A percentile compares a stretch with the other conserved stretches of the same genome.
These are phyloP conservation scores for Limnodromus scolopaceus DNA, from an alignment of 2,797 vertebrate genomes.

Conservation along the genomic window DNA sequence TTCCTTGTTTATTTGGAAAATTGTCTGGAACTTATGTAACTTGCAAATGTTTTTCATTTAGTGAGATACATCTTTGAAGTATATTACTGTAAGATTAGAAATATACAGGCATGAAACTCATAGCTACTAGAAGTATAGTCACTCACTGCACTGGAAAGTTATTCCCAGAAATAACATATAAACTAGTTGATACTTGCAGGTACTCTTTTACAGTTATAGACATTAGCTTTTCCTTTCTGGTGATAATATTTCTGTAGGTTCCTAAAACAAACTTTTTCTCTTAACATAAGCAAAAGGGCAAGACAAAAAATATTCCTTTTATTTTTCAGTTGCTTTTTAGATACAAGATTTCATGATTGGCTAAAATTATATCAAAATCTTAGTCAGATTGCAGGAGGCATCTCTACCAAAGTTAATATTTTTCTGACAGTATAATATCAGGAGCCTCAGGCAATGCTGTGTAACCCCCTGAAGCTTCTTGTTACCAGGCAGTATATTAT, in stretches of 20 bases:
- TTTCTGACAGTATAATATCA: constrained; percentile 61
- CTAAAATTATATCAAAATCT: constrained; percentile 39
- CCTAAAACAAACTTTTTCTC: neutral
- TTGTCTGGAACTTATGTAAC: neutral
- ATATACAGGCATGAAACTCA: neutral
- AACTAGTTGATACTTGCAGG: neutral
- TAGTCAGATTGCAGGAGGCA: constrained; percentile 50
- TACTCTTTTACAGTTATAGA: neutral
- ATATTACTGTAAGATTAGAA: neutral
- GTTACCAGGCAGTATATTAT: constrained; percentile 46
- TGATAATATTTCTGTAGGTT: neutral
- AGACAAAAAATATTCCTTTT: neutral
- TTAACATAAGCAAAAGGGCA: neutral
- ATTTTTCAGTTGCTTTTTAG: neutral
- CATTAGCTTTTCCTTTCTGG: neutral
- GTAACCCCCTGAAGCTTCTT: constrained; percentile 71
- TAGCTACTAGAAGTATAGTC: neutral
- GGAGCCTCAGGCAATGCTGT: constrained; percentile 63
- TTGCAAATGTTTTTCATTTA: neutral
- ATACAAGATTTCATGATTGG: neutral
- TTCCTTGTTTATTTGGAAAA: neutral
- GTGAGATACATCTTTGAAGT: neutral
- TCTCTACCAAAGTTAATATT: constrained; percentile 64
- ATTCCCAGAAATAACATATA: neutral
- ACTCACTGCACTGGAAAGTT: neutral